Percentiles rank a stretch among this genome's conserved stretches.
Conservation (phyloP, 1,140 invertebrate genomes). For the Meloidogyne hapla region DNA sequence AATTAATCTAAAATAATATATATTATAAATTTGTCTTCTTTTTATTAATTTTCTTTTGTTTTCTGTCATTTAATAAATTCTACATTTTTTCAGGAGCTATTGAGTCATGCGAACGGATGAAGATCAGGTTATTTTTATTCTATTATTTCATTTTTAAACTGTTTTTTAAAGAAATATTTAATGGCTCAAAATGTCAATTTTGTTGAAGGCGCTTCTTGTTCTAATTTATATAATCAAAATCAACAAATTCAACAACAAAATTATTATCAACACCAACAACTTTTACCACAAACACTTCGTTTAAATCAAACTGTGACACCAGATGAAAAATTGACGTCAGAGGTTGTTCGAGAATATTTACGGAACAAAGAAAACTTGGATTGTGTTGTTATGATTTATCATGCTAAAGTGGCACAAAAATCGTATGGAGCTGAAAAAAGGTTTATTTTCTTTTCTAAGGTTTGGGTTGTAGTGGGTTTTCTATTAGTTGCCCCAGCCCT, state of each 20-base stretch:
- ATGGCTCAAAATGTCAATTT: neutral
- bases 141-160: neutral
- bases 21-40: too few relatives aligned
- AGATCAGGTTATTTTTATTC: neutral
- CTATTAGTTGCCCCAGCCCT: too few relatives aligned
- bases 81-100: neutral
- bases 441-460: slow-evolving; percentile 52
- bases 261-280: neutral
- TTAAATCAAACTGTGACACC: neutral
- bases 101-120: neutral
- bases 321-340: slow-evolving; percentile 33
- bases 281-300: slow-evolving; percentile 15
- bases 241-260: slow-evolving; percentile 11
- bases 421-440: slow-evolving; percentile 99
- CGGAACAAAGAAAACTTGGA: slow-evolving; percentile 44
- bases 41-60: too few relatives aligned
- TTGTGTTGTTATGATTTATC: slow-evolving; percentile 79
- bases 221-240: neutral
- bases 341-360: slow-evolving; percentile 58
- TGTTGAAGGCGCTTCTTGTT: neutral
- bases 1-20: too few relatives aligned
- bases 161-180: neutral
- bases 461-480: neutral
- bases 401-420: slow-evolving; percentile 97
- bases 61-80: neutral